phyloP scores from a whole-genome alignment of 2,113 vertebrate genomes.

The Zeus faber region DNA sequence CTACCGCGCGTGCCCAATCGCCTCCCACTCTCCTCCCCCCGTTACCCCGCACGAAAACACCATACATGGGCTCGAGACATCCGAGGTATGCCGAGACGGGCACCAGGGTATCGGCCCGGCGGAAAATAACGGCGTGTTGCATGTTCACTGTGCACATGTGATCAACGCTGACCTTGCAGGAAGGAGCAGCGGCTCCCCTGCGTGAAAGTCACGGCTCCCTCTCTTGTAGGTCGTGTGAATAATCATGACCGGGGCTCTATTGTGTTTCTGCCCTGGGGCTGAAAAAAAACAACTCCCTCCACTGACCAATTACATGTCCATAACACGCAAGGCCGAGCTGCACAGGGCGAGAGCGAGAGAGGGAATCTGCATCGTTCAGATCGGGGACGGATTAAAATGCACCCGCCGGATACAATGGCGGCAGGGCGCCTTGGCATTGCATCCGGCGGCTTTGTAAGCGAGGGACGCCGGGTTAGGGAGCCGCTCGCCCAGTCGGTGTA shows the following conservation, averaged over 20 bases:
- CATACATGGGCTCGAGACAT: conserved; percentile 44
- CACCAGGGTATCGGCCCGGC: conserved; percentile 38
- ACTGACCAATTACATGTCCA: no score
- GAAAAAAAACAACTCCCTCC: no score
- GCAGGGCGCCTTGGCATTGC: no score
- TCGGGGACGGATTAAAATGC: background rate
- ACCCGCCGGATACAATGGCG: no score
- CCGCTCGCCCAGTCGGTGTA: no score
- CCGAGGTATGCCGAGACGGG: conserved; percentile 22
- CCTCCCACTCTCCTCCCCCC: conserved; percentile 6
- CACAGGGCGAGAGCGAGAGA: background rate
- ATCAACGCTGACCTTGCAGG: conserved; percentile 13
- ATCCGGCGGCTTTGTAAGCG: no score
- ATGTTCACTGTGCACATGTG: conserved; percentile 20
- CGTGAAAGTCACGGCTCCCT: conserved; percentile 33
- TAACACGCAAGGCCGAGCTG: background rate
- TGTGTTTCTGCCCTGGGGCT: background rate
- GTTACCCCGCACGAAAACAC: conserved; percentile 15
- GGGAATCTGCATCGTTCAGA: background rate
- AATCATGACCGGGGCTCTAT: conserved; percentile 14
- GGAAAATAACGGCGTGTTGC: conserved; percentile 17
- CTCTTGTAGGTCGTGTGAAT: conserved; percentile 61
- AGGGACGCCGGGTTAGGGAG: no score
- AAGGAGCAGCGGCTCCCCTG: conserved; percentile 2
- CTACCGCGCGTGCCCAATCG: conserved; percentile 52